Conservation (phyloP, 2,888 invertebrate genomes). For the Acrobasis consociella region DNA sequence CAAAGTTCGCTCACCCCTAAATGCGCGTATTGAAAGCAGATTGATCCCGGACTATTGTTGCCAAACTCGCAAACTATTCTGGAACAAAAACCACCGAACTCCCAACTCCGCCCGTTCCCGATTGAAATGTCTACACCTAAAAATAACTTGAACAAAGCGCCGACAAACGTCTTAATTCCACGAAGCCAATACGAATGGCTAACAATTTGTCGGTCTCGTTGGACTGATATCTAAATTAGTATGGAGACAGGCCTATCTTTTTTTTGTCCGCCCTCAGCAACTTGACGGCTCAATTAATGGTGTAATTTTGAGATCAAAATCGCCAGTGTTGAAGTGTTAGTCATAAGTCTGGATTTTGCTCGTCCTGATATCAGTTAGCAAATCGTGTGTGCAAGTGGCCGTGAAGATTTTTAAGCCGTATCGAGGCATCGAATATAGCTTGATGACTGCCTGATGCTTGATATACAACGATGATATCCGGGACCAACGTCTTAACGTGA, state of each 20-base stretch:
- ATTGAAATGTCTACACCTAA: constrained; percentile 47
- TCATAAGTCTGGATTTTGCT: constrained; percentile 3
- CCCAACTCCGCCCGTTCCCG: constrained; percentile 45
- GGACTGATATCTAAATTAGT: constrained; percentile 79
- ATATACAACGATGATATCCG: no score
- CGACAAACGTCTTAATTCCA: constrained; percentile 57
- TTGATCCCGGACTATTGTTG: constrained; percentile 43
- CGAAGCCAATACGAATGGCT: constrained; percentile 67
- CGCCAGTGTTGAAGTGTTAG: constrained; percentile 34
- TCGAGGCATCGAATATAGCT: no score
- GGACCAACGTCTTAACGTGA: no score
- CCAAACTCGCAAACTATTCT: constrained; percentile 51
- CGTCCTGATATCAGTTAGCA: not conserved
- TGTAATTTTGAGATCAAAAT: constrained; percentile 72
- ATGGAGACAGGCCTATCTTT: constrained; percentile 66
- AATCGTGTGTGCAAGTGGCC: no score
- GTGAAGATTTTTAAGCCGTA: no score
- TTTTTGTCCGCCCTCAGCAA: constrained; percentile 56
- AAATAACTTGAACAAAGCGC: constrained; percentile 38
- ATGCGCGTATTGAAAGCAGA: constrained; percentile 37
- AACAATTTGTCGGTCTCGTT: constrained; percentile 75
- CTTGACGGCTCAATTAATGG: constrained; percentile 77
- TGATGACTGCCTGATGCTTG: no score
- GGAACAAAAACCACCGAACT: constrained; percentile 59
- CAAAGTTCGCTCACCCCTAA: constrained; percentile 37